Evolutionary conservation across 2,888 invertebrate genomes (phyloP).

Genomic region (Epistrophe grossulariae): DNA sequence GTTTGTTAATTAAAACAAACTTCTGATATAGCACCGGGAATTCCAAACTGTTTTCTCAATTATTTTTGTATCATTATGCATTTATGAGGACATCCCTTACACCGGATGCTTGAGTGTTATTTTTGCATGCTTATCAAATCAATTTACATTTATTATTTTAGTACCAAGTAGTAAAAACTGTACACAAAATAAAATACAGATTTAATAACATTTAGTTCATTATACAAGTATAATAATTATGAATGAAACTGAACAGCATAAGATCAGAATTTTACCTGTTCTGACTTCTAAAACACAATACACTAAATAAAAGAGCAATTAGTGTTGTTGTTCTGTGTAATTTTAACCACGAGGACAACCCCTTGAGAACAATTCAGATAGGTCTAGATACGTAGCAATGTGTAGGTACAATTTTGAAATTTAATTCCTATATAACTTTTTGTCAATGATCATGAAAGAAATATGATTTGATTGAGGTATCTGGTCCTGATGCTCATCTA

Average conservation of each 20-base stretch:
- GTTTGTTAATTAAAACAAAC: neutral
- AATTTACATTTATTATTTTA: neutral
- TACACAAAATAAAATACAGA: neutral
- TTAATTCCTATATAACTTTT: neutral
- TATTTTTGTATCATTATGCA: neutral
- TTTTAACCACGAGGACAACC: constrained; percentile 4
- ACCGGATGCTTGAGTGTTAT: neutral
- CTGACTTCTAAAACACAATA: neutral
- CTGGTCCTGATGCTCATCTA: constrained; percentile 21
- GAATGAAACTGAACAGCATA: constrained; percentile 47
- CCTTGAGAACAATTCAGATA: neutral
- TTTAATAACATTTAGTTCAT: too few relatives aligned
- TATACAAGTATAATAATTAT: neutral
- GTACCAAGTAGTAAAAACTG: neutral
- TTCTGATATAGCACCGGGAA: neutral
- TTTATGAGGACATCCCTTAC: neutral
- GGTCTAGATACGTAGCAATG: neutral
- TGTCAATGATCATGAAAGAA: constrained; percentile 15
- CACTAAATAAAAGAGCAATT: constrained; percentile 44
- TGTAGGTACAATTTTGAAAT: constrained; percentile 2
- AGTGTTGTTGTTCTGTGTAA: constrained; percentile 11
- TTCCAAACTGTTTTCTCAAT: neutral
- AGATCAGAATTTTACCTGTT: neutral
- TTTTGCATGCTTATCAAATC: neutral
- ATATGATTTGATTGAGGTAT: constrained; percentile 23